Conservation (phyloP, 2,113 vertebrate species). For the Phalacrocorax aristotelis region DNA sequence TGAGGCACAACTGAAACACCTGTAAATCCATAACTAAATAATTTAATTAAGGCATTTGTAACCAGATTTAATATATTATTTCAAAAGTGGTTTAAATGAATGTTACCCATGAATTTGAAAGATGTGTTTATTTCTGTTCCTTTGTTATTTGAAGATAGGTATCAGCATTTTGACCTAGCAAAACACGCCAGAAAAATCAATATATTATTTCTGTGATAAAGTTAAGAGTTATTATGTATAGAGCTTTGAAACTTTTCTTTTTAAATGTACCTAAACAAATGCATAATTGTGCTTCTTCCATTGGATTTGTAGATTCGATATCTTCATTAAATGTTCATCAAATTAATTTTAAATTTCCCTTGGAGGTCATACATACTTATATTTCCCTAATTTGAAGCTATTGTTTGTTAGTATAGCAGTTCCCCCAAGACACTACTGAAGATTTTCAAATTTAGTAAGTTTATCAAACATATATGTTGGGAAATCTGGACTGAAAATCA, state of each 20-base stretch:
- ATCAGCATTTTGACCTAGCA: not conserved
- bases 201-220: not conserved
- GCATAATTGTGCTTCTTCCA: not conserved
- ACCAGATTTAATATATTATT: not conserved
- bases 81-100: not conserved
- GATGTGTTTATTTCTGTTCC: not conserved
- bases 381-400: not conserved
- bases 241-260: not conserved
- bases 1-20: not conserved
- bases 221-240: not conserved
- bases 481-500: not conserved
- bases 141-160: not conserved
- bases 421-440: not conserved
- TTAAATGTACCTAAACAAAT: not conserved
- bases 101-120: not conserved
- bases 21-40: not conserved
- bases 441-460: not conserved
- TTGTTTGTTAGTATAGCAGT: not conserved
- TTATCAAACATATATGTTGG: not conserved
- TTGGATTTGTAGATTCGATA: not conserved
- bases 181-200: not conserved
- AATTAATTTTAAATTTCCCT: not conserved
- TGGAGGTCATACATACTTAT: fast-evolving
- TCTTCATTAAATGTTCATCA: not conserved
- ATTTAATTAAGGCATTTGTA: not conserved